Percentiles rank a stretch among this genome's conserved stretches.
phyloP scores from a whole-genome alignment of 2,113 vertebrate genomes.

The Protomyctophum bolini region DNA sequence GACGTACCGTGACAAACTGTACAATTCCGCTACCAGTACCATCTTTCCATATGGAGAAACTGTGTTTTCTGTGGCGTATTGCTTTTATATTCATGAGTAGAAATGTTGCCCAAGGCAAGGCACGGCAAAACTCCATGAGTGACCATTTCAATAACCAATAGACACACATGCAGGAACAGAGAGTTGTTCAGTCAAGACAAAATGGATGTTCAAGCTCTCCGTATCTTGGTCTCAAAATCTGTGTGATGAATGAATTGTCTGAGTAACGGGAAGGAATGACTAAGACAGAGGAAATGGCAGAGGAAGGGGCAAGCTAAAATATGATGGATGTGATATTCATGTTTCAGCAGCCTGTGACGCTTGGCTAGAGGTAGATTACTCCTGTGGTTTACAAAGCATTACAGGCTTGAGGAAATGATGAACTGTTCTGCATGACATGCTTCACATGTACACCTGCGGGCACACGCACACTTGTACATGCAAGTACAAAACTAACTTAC shows the following conservation, averaged over 20 bases:
- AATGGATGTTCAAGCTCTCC: no score
- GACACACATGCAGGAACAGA: no score
- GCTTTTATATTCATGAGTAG: conserved; percentile 12
- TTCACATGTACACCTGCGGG: background rate
- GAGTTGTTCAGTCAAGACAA: no score
- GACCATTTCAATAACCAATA: no score
- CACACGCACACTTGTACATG: background rate
- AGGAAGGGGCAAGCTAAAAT: conserved; percentile 41
- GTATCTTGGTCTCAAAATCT: conserved; percentile 11
- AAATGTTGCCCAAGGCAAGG: background rate
- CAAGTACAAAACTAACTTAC: no score
- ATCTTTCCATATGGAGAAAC: conserved; percentile 3
- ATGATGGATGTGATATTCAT: conserved; percentile 47
- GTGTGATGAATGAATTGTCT: conserved; percentile 19
- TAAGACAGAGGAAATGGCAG: conserved; percentile 48
- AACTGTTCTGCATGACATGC: conserved; percentile 24
- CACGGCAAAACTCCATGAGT: no score
- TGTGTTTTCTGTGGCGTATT: no score
- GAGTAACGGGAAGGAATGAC: conserved; percentile 22
- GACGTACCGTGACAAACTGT: conserved; percentile 3
- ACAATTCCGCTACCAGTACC: conserved; percentile 12
- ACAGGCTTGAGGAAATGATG: conserved; percentile 23
- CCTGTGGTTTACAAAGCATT: conserved; percentile 44
- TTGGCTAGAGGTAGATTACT: conserved; percentile 59
- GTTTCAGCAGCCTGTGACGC: conserved; percentile 35